Evolutionary conservation across 2,797 vertebrate species (phyloP).

Genomic region (Oreonectes daqikongensis): DNA sequence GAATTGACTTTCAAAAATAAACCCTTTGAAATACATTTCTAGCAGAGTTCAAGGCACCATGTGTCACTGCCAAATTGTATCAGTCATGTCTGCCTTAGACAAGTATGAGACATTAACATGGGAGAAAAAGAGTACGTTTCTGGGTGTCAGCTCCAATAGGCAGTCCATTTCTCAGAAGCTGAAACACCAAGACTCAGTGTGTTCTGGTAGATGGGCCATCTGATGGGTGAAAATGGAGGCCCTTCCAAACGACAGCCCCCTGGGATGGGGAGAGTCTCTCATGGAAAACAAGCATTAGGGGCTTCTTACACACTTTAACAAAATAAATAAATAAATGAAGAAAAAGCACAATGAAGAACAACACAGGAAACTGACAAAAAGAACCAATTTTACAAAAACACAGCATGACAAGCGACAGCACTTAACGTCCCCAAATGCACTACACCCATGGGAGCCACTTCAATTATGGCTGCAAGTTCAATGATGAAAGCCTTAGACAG

Average conservation of each 20-base stretch:
- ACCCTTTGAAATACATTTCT: neutral
- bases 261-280: conserved; percentile 56
- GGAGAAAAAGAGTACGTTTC: conserved; percentile 30
- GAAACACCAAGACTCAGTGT: conserved; percentile 40
- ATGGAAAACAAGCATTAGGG: conserved; percentile 69
- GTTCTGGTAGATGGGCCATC: conserved; percentile 43
- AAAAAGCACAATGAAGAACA: conserved; percentile 69
- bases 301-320: conserved; percentile 56
- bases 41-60: neutral
- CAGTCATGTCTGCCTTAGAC: conserved; percentile 33
- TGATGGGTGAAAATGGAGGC: conserved; percentile 72
- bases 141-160: conserved; percentile 60
- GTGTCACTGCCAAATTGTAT: conserved; percentile 18
- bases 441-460: conserved; percentile 69
- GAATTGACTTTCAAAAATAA: neutral
- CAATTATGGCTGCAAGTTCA: conserved; percentile 82
- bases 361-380: conserved; percentile 77
- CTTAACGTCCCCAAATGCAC: conserved; percentile 77
- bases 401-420: conserved; percentile 82
- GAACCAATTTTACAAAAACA: conserved; percentile 83
- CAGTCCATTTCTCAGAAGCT: conserved; percentile 61
- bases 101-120: conserved; percentile 41
- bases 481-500: conserved; percentile 78
- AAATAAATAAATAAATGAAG: conserved; percentile 60
- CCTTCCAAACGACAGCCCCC: conserved; percentile 64